phyloP scores from a whole-genome alignment of 2,888 invertebrate species.

The Litoditis marina region DNA sequence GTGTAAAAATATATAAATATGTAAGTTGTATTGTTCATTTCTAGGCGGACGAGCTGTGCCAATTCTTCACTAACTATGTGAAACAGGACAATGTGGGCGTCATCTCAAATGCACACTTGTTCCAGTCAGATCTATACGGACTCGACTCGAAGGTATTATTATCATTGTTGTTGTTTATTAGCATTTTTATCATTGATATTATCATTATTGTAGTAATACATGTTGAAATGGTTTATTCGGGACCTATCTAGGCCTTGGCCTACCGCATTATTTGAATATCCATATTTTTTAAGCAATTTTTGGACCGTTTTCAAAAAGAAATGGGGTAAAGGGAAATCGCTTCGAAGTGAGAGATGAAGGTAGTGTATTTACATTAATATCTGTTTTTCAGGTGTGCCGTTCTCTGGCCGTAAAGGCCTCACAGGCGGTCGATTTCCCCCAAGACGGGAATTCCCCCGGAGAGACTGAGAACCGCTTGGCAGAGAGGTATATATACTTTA shows the following conservation, averaged over 20 bases:
- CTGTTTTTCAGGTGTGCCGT: slow-evolving; percentile 39
- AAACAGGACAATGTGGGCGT: slow-evolving; percentile 60
- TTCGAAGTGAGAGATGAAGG: too few species aligned
- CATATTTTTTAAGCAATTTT: too few species aligned
- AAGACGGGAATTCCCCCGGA: slow-evolving; percentile 38
- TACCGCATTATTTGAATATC: too few species aligned
- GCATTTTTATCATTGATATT: too few species aligned
- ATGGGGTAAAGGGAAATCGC: too few species aligned
- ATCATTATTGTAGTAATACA: too few species aligned
- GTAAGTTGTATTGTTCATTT: too few species aligned
- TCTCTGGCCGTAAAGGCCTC: slow-evolving; percentile 57
- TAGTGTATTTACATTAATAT: too few species aligned
- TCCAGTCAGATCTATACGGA: slow-evolving; percentile 60
- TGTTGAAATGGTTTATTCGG: too few species aligned
- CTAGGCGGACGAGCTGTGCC: slow-evolving; percentile 43
- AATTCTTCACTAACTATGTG: slow-evolving; percentile 62
- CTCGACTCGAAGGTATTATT: slow-evolving; percentile 39
- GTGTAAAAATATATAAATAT: too few species aligned
- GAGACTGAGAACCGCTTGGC: slow-evolving; percentile 26
- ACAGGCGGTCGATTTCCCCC: slow-evolving; percentile 59
- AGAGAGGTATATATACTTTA: not conserved
- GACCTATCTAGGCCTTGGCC: too few species aligned
- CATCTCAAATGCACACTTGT: slow-evolving; percentile 61
- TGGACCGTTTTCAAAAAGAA: too few species aligned
- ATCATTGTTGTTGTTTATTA: not conserved